A percentile compares a stretch with the other conserved stretches of the same genome.
Conservation (phyloP, 2,888 invertebrate genomes). For the Taenaris catops region DNA sequence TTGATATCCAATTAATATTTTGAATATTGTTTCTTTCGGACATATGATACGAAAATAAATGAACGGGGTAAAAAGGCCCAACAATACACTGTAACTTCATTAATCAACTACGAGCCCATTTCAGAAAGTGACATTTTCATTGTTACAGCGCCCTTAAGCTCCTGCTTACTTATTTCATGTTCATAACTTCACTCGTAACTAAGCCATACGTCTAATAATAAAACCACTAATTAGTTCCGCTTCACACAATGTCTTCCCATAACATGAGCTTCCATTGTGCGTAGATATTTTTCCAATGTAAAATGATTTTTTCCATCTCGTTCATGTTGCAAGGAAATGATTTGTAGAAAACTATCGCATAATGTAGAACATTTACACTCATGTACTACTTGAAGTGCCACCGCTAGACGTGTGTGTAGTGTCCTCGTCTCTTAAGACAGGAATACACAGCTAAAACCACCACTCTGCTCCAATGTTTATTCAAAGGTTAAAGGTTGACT, state of each 20-base stretch:
- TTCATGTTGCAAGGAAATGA: slow-evolving; percentile 1
- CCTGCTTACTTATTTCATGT: slow-evolving; percentile 59
- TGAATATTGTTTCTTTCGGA: slow-evolving; percentile 30
- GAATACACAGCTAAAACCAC: too few relatives aligned
- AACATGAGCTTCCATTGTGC: slow-evolving; percentile 25
- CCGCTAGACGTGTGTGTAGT: too few relatives aligned
- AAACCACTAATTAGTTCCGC: slow-evolving; percentile 37
- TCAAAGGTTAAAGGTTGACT: too few relatives aligned
- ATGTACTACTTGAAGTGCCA: too few relatives aligned
- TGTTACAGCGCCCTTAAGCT: slow-evolving; percentile 62
- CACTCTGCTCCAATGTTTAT: too few relatives aligned
- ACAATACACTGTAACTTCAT: slow-evolving; percentile 54
- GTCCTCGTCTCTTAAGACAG: too few relatives aligned
- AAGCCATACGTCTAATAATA: slow-evolving; percentile 45
- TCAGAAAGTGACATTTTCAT: slow-evolving; percentile 77
- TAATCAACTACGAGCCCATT: slow-evolving; percentile 66
- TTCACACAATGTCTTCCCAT: slow-evolving; percentile 23
- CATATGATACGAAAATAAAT: slow-evolving; percentile 45
- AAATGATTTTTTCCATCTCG: slow-evolving; percentile 27
- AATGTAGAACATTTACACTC: too few relatives aligned
- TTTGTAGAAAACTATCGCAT: too few relatives aligned
- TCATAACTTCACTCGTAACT: slow-evolving; percentile 46
- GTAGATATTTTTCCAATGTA: slow-evolving; percentile 19
- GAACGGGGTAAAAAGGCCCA: slow-evolving; percentile 57
- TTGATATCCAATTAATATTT: too few relatives aligned